Conservation (phyloP, 2,113 vertebrate species). For the Sciurus niger region DNA sequence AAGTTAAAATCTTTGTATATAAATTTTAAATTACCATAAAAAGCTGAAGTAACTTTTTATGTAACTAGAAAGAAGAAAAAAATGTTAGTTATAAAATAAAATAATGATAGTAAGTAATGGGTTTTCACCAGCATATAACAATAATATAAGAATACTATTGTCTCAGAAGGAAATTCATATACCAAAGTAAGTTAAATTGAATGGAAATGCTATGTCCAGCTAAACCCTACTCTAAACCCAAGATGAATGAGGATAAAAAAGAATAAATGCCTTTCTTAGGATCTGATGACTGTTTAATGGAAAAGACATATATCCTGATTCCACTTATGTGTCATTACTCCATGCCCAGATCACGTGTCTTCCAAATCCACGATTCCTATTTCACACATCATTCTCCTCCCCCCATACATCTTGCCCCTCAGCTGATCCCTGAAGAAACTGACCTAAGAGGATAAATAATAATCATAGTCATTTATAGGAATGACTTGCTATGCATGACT, state of each 20-base stretch:
- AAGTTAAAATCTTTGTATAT: neutral
- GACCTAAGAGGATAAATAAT: neutral
- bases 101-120: neutral
- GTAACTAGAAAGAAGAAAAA: neutral
- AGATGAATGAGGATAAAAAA: neutral
- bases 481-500: neutral
- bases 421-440: neutral
- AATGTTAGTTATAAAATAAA: neutral
- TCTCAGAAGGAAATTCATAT: neutral
- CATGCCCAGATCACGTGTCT: neutral
- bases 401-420: neutral
- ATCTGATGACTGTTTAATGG: neutral
- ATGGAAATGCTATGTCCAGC: neutral
- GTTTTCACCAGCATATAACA: neutral
- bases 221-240: neutral
- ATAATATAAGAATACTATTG: neutral
- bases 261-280: neutral
- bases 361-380: neutral
- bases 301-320: neutral
- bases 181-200: constrained; percentile 21
- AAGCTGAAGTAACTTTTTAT: neutral
- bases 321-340: neutral
- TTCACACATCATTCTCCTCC: neutral
- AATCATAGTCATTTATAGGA: neutral
- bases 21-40: neutral